Conservation (phyloP, 2,888 invertebrate genomes). For the Acrobasis repandana region DNA sequence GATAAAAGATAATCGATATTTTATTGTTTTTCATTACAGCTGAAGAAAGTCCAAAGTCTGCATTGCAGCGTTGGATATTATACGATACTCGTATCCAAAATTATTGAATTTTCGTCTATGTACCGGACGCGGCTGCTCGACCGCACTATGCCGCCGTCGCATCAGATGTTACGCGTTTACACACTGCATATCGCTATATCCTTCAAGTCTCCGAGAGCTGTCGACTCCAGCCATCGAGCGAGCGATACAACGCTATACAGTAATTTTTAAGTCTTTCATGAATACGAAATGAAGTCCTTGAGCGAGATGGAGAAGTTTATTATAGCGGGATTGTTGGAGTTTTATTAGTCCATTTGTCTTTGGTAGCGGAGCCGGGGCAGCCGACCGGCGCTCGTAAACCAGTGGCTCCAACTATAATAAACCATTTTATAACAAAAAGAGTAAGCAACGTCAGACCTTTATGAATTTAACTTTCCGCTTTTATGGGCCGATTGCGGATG, state of each 20-base stretch:
- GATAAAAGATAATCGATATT: too few species aligned
- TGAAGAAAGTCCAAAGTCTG: neutral
- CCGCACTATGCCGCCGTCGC: neutral
- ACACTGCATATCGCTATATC: neutral
- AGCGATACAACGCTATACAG: neutral
- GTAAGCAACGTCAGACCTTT: neutral
- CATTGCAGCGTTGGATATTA: neutral
- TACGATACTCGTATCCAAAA: neutral
- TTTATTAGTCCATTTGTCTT: constrained; percentile 17
- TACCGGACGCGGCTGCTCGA: neutral
- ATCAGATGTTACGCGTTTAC: neutral
- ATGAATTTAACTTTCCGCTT: too few species aligned
- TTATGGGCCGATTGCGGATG: too few species aligned
- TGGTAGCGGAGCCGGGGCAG: constrained; percentile 11
- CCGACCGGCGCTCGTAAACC: constrained; percentile 16
- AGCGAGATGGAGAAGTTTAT: constrained; percentile 15
- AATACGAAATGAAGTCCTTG: constrained; percentile 23
- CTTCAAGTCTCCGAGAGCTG: neutral
- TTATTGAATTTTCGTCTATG: neutral
- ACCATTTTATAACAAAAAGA: constrained; percentile 11
- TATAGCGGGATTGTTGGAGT: constrained; percentile 14
- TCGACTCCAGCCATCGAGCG: neutral
- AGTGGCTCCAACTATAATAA: constrained; percentile 2
- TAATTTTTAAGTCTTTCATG: constrained; percentile 22
- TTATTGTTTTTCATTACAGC: neutral